phyloP scores from a whole-genome alignment of 2,113 vertebrate species.

The Indicator indicator region DNA sequence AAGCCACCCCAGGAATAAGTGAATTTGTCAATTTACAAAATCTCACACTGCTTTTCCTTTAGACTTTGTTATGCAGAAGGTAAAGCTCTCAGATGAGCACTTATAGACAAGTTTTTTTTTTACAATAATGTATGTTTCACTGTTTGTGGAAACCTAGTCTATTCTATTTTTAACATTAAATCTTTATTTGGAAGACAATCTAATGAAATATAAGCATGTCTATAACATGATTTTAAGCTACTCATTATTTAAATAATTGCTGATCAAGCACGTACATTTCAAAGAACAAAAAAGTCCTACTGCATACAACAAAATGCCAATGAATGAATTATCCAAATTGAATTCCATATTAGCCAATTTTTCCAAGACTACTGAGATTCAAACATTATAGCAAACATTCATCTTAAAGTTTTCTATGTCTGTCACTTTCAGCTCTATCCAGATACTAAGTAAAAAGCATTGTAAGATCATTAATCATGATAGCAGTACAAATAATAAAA shows the following conservation, averaged over 20 bases:
- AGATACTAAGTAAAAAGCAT: background rate
- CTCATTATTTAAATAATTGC: background rate
- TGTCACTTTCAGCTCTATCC: background rate
- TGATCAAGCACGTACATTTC: background rate
- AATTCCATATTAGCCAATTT: background rate
- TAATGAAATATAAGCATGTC: conserved; percentile 5
- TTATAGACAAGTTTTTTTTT: background rate
- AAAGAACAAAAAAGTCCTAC: background rate
- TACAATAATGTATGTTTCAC: background rate
- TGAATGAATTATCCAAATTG: background rate
- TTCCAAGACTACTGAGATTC: background rate
- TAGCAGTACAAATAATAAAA: conserved; percentile 1
- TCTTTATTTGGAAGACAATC: background rate
- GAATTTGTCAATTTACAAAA: background rate
- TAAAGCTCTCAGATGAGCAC: background rate
- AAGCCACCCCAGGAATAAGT: background rate
- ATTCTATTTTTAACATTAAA: background rate
- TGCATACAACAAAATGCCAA: background rate
- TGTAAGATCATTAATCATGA: background rate
- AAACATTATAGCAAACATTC: background rate
- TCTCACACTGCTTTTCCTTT: background rate
- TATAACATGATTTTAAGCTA: conserved; percentile 22
- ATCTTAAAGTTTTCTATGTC: background rate
- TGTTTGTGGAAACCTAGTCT: background rate
- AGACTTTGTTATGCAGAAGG: background rate